These are phyloP conservation scores for Agrypnia vestita DNA, from an alignment of 1,140 invertebrate species.

Conservation along the genomic window DNA sequence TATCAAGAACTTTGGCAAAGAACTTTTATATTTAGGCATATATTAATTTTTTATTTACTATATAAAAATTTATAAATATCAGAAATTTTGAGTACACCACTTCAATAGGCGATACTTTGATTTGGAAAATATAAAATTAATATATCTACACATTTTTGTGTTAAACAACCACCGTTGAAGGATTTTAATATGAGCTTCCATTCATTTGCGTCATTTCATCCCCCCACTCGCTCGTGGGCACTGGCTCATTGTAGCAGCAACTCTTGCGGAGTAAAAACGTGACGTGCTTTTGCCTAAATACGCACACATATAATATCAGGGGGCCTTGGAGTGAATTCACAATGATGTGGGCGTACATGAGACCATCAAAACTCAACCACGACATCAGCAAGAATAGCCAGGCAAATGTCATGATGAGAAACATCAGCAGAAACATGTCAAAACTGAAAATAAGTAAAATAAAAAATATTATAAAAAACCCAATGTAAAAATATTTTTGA, in stretches of 20 bases:
- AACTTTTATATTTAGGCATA: too few species aligned
- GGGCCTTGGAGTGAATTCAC: conserved; percentile 82
- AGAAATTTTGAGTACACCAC: conserved; percentile 16
- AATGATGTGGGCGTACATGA: conserved; percentile 82
- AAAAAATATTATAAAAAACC: not conserved
- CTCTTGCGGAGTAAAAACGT: conserved; percentile 84
- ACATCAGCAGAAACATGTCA: conserved; percentile 83
- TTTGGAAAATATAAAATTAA: too few species aligned
- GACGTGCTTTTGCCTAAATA: conserved; percentile 84
- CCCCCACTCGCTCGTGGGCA: conserved; percentile 83
- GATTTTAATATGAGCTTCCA: conserved; percentile 73
- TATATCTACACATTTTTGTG: too few species aligned
- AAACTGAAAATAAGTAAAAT: conserved; percentile 77
- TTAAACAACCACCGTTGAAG: too few species aligned
- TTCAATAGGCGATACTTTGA: not conserved
- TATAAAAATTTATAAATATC: not conserved
- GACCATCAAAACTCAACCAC: conserved; percentile 79
- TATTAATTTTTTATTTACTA: too few species aligned
- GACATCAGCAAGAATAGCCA: conserved; percentile 85
- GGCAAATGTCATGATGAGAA: conserved; percentile 80
- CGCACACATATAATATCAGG: conserved; percentile 83
- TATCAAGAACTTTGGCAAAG: too few species aligned
- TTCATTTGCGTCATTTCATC: conserved; percentile 91
- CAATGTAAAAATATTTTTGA: too few species aligned
- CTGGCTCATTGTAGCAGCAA: conserved; percentile 81